These are phyloP conservation scores for Drosophila bocqueti DNA, from an alignment of 1,140 invertebrate genomes.

Conservation along the genomic window DNA sequence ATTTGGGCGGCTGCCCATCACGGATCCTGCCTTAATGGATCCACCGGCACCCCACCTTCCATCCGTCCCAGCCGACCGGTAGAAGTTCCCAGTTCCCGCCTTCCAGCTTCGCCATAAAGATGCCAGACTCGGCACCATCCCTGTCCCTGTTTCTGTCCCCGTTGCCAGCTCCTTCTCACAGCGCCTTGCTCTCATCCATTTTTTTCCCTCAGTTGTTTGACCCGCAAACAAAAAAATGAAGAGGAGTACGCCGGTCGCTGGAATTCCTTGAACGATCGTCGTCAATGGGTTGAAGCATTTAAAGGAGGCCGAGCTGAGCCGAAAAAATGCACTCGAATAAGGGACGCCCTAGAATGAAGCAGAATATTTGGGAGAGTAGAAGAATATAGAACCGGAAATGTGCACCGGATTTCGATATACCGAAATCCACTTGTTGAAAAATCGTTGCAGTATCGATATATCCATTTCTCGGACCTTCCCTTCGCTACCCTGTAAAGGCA, in stretches of 20 bases:
- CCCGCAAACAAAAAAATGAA: slow-evolving; percentile 36
- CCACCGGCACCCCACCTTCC: slow-evolving; percentile 43
- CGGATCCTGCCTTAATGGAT: slow-evolving; percentile 73
- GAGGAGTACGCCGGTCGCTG: slow-evolving; percentile 19
- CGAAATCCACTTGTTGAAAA: not conserved
- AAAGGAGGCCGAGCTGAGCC: slow-evolving; percentile 15
- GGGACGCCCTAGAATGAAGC: not conserved
- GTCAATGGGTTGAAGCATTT: slow-evolving; percentile 38
- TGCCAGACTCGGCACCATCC: slow-evolving; percentile 27
- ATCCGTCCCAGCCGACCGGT: slow-evolving; percentile 9
- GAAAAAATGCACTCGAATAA: not conserved
- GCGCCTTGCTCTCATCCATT: not conserved
- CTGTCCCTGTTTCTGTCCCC: slow-evolving; percentile 5
- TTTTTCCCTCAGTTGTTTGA: slow-evolving; percentile 26
- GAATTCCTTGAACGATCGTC: slow-evolving; percentile 41
- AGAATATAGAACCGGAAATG: not conserved
- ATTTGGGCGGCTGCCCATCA: slow-evolving; percentile 63
- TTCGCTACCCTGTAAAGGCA: slow-evolving; percentile 6
- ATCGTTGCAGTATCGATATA: not conserved
- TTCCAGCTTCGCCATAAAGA: slow-evolving; percentile 27
- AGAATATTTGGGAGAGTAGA: not conserved
- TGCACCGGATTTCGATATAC: too few relatives aligned
- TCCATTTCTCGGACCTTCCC: not conserved
- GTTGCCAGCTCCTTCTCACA: not conserved
- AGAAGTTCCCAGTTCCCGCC: slow-evolving; percentile 9